Percentiles rank a stretch among this genome's conserved stretches.
These are phyloP conservation scores for Reticulitermes lucifugus DNA, from an alignment of 2,888 invertebrate species.

Conservation along the genomic window DNA sequence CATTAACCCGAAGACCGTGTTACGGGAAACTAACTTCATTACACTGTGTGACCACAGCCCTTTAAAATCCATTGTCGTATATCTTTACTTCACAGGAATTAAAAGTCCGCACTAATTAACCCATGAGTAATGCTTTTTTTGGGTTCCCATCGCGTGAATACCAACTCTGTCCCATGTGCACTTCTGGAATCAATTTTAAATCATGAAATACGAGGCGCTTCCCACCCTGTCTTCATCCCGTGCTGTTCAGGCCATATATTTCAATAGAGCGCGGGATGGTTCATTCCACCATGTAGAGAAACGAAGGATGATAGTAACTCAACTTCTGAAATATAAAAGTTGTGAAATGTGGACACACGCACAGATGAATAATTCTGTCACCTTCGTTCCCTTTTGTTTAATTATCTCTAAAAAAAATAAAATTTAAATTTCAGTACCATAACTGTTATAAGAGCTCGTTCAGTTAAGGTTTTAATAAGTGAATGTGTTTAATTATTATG, in stretches of 20 bases:
- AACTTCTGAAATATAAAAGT: neutral
- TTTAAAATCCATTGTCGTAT: too few relatives aligned
- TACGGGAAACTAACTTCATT: too few relatives aligned
- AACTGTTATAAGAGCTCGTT: too few relatives aligned
- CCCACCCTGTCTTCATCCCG: neutral
- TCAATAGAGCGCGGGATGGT: neutral
- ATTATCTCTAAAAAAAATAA: too few relatives aligned
- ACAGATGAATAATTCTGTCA: too few relatives aligned
- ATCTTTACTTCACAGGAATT: neutral
- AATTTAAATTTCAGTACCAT: too few relatives aligned
- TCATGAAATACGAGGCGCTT: neutral
- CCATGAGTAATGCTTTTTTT: neutral
- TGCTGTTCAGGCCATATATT: neutral
- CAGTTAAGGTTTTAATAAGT: too few relatives aligned
- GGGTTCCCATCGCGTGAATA: neutral
- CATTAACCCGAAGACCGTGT: too few relatives aligned
- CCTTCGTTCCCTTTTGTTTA: too few relatives aligned
- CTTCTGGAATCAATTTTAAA: neutral
- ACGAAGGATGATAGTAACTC: neutral
- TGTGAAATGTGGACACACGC: too few relatives aligned
- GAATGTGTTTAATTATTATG: too few relatives aligned
- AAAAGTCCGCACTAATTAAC: neutral
- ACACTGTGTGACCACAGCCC: too few relatives aligned
- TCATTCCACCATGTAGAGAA: neutral
- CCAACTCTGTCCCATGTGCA: neutral